Evolutionary conservation across 2,888 invertebrate species (phyloP).

Genomic region (Acrobasis consociella): DNA sequence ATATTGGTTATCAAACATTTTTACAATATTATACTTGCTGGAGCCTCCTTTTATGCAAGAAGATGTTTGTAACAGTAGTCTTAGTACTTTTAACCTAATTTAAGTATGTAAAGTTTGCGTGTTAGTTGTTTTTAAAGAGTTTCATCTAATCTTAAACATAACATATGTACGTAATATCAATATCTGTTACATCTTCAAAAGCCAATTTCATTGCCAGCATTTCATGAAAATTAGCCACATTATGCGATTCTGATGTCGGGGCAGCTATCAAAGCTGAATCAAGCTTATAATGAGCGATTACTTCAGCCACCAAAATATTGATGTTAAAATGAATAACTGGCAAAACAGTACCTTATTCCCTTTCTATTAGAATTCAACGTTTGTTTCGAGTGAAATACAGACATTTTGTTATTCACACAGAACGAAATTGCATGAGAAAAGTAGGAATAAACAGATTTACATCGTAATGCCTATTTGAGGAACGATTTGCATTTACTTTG

Average conservation of each 20-base stretch:
- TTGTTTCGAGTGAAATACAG: background rate
- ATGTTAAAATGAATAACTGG: background rate
- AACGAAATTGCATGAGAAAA: conserved; percentile 34
- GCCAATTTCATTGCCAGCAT: background rate
- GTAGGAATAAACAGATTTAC: conserved; percentile 47
- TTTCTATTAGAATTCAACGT: background rate
- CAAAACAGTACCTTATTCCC: background rate
- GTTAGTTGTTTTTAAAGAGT: no score
- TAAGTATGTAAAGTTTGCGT: no score
- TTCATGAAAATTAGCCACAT: background rate
- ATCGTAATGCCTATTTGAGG: conserved; percentile 46
- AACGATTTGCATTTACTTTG: conserved; percentile 43
- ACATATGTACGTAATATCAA: no score
- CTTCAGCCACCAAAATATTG: background rate
- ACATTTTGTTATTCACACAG: conserved; percentile 40
- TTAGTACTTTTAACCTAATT: no score
- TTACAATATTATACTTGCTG: no score
- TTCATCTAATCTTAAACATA: no score
- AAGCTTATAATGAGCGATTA: conserved; percentile 1
- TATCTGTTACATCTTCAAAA: background rate
- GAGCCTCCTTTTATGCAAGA: no score
- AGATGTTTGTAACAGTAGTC: no score
- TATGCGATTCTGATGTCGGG: conserved; percentile 1
- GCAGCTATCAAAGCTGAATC: conserved; percentile 1
- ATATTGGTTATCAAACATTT: no score